These are phyloP conservation scores for Gambusia yucatana DNA, from an alignment of 2,797 vertebrate species.

Conservation along the genomic window DNA sequence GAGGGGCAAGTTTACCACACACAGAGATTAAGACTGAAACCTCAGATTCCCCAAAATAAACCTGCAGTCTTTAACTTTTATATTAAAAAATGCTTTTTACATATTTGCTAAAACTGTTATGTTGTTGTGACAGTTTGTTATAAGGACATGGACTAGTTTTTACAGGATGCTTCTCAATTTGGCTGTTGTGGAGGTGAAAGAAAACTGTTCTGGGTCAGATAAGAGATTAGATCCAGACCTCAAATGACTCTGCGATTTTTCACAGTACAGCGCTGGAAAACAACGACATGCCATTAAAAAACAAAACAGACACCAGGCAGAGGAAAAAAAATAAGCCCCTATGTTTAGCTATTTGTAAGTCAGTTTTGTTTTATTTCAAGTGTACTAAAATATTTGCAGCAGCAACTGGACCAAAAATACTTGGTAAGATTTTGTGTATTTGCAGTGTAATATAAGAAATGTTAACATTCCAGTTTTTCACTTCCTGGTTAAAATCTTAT, in stretches of 20 bases:
- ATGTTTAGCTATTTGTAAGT: no score
- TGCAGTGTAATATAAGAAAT: neutral
- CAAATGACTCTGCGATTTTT: neutral
- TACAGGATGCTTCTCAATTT: neutral
- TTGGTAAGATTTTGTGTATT: no score
- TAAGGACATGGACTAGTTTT: neutral
- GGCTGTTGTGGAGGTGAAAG: neutral
- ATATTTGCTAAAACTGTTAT: no score
- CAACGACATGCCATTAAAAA: neutral
- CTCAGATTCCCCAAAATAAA: slow-evolving; percentile 22
- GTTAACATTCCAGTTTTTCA: no score
- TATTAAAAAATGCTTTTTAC: no score
- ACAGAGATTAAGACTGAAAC: slow-evolving; percentile 30
- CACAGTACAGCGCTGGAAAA: neutral
- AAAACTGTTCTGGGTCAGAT: neutral
- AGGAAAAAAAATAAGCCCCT: no score
- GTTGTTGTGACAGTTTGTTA: no score
- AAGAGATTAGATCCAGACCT: neutral
- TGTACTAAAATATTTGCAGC: no score
- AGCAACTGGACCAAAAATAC: no score
- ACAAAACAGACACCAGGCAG: neutral
- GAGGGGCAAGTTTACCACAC: slow-evolving; percentile 44
- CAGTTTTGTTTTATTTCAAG: no score
- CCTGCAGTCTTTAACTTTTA: no score
- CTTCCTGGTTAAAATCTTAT: no score